Conservation (phyloP, 2,113 vertebrate genomes). For the Myxocyprinus asiaticus region DNA sequence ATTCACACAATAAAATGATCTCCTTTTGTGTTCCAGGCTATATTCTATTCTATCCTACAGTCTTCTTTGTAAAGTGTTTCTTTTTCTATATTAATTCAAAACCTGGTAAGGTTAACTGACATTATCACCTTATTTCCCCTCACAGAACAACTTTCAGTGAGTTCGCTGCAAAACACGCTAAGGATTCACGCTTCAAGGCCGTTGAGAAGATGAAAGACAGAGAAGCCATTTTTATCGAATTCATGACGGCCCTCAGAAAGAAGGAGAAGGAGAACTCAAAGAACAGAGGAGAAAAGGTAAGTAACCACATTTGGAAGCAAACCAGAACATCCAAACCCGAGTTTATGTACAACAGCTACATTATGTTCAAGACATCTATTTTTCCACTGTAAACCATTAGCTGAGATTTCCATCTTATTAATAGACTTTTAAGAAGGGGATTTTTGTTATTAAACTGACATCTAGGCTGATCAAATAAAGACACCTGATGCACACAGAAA, state of each 20-base stretch:
- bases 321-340: not conserved
- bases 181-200: conserved; percentile 94
- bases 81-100: too few relatives aligned
- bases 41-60: too few relatives aligned
- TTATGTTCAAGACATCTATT: not conserved
- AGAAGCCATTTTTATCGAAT: conserved; percentile 93
- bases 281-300: conserved; percentile 95
- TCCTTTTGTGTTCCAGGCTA: too few relatives aligned
- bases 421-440: not conserved
- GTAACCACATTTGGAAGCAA: not conserved
- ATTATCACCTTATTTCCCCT: not conserved
- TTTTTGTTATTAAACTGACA: conserved; percentile 20
- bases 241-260: conserved; percentile 90
- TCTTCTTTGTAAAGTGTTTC: not conserved
- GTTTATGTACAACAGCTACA: not conserved
- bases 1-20: too few relatives aligned
- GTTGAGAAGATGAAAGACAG: conserved; percentile 99
- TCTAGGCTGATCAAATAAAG: not conserved
- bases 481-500: not conserved
- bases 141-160: conserved; percentile 96
- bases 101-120: too few relatives aligned
- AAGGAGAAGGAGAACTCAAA: conserved; percentile 97
- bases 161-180: conserved; percentile 93
- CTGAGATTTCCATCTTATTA: conserved; percentile 3
- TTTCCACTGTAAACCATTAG: not conserved